Evolutionary conservation across 2,888 invertebrate genomes (phyloP).

Genomic region (Ennomos fuscantarius): DNA sequence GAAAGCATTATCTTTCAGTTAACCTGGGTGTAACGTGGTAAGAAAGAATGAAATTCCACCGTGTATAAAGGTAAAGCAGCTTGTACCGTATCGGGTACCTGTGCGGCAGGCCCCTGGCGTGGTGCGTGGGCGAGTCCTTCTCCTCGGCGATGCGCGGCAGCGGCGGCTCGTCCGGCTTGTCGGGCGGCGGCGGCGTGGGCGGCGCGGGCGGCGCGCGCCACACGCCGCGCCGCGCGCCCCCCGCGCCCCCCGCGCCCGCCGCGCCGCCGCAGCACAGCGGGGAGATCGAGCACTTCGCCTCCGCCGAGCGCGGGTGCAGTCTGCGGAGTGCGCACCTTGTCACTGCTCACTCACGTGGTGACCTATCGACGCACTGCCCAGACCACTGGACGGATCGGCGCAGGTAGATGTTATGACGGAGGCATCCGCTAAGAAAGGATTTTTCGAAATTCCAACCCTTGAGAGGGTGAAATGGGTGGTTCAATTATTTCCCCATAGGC

Average conservation of each 20-base stretch:
- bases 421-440: too few species aligned
- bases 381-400: too few species aligned
- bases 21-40: too few species aligned
- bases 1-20: too few species aligned
- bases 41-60: too few species aligned
- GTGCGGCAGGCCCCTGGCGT: conserved; percentile 61
- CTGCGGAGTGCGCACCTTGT: conserved; percentile 57
- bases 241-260: conserved; percentile 57
- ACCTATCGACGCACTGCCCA: too few species aligned
- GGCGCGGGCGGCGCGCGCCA: conserved; percentile 67
- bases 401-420: too few species aligned
- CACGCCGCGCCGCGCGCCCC: conserved; percentile 61
- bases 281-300: conserved; percentile 93
- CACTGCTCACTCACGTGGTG: too few species aligned
- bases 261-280: conserved; percentile 89
- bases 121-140: conserved; percentile 91
- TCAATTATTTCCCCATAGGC: too few species aligned
- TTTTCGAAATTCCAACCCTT: too few species aligned
- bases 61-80: background rate
- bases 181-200: conserved; percentile 68
- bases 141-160: conserved; percentile 95
- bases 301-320: conserved; percentile 95
- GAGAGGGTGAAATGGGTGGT: too few species aligned
- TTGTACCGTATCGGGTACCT: conserved; percentile 47
- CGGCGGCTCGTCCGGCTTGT: conserved; percentile 74